A percentile compares a stretch with the other conserved stretches of the same genome.
phyloP scores from a whole-genome alignment of 92 coral and sea anemone species.

The Parazoanthus atlanticus region DNA sequence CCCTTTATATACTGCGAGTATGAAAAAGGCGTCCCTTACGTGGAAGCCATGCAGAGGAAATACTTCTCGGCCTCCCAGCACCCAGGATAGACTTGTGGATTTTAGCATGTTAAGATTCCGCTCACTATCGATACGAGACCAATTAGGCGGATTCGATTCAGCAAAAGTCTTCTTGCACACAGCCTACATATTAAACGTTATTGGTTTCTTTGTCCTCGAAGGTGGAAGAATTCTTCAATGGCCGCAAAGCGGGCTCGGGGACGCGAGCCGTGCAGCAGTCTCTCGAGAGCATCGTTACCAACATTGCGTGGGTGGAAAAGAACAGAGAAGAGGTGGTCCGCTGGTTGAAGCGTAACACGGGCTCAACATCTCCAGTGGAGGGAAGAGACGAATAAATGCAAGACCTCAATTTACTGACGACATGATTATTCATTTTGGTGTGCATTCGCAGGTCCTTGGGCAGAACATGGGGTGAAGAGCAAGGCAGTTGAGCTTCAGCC shows the following conservation, averaged over 20 bases:
- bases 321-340: constrained; percentile 29
- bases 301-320: constrained; percentile 66
- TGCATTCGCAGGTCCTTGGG: not conserved
- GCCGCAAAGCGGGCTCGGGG: constrained; percentile 58
- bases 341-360: constrained; percentile 50
- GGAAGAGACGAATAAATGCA: constrained; percentile 10
- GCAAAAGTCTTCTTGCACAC: not conserved
- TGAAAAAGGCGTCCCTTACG: too few species aligned
- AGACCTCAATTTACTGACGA: not conserved
- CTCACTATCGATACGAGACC: not conserved
- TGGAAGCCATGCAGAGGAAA: too few species aligned
- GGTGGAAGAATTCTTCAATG: constrained; percentile 62
- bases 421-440: not conserved
- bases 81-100: not conserved
- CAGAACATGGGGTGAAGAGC: not conserved
- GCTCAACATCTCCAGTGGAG: not conserved
- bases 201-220: constrained; percentile 7
- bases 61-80: too few species aligned
- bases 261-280: constrained; percentile 66
- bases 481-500: not conserved
- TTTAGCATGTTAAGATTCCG: not conserved
- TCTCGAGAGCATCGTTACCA: constrained; percentile 72
- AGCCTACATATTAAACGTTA: not conserved
- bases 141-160: too few species aligned
- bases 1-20: too few species aligned